Conservation (phyloP, 2,888 invertebrate species). For the Orchestes rusci region DNA sequence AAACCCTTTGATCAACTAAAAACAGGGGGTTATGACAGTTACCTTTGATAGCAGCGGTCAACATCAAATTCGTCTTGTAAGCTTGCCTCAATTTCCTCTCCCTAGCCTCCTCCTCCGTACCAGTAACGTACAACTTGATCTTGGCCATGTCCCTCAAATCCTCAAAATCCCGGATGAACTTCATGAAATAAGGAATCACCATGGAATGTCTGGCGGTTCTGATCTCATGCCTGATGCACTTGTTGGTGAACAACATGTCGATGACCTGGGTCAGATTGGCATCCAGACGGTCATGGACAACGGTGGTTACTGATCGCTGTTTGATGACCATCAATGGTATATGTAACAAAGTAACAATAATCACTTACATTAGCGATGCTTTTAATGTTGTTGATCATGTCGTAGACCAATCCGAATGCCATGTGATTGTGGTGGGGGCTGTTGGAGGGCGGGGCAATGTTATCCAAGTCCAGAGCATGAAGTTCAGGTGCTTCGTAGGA, state of each 20-base stretch:
- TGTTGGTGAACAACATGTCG: slow-evolving; percentile 28
- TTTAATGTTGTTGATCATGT: slow-evolving; percentile 11
- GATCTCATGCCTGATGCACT: slow-evolving; percentile 23
- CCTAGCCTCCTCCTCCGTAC: slow-evolving; percentile 27
- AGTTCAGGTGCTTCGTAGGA: slow-evolving; percentile 20
- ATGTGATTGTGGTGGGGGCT: too few relatives aligned
- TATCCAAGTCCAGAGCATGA: neutral
- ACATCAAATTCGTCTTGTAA: slow-evolving; percentile 29
- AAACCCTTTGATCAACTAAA: too few relatives aligned
- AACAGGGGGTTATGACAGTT: too few relatives aligned
- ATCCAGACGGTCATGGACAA: too few relatives aligned
- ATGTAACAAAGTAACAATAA: too few relatives aligned
- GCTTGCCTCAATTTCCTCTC: slow-evolving; percentile 30
- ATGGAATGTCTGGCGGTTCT: slow-evolving; percentile 5
- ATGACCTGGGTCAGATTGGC: slow-evolving; percentile 26
- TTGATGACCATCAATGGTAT: too few relatives aligned
- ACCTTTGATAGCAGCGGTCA: slow-evolving; percentile 26
- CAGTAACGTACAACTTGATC: slow-evolving; percentile 28
- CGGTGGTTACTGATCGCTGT: too few relatives aligned
- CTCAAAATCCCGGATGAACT: slow-evolving; percentile 17
- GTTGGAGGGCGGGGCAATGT: too few relatives aligned
- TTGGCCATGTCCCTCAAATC: slow-evolving; percentile 24
- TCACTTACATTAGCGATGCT: slow-evolving; percentile 5
- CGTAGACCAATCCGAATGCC: too few relatives aligned
- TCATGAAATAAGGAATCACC: slow-evolving; percentile 8